Base-by-base conservation (phyloP, 2,888 invertebrate genomes). In the Microctonus hyperodae region DNA sequence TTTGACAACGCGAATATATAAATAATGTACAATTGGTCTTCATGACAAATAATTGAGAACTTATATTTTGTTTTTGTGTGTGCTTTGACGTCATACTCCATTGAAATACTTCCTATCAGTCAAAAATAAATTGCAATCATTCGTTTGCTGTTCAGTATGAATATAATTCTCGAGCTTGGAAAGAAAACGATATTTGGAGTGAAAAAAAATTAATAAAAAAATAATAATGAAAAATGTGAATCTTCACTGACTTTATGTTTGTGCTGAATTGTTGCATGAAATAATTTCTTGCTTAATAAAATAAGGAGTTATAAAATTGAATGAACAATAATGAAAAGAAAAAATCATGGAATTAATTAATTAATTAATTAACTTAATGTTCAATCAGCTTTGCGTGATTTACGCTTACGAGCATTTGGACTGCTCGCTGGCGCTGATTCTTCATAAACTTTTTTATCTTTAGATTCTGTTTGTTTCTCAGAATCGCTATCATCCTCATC, bases 301-400 rank as follows among this genome's bases (percentile, higher is more conserved):
- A 51, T 1, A n/a, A 16, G 16, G 55, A n/a, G n/a, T 16, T 9
- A 7, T 31, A 2, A 31, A 16, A n/a, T 28, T 37, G 22, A 59
- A 60, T n/a, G 28, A n/a, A 33, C n/a, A 55, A 55, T 37, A 23
- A 25, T 40, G n/a, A 31, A 28, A 23, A 35, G 20, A 25, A 48
- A 16, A 59, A 55, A 33, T 23, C 2, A 44, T n/a, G 11, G 48
- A 25, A 23, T 28, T 23, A 48, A 31, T 25, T 28, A 9, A 7
- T 13, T 31, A n/a, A 55, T n/a, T 20, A 11, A n/a, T 13, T 11
- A 33, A n/a, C 50, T 33, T 33, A 37, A 31, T 10, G 25, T 84
- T 68, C 87, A 91, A 82, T 91, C 91, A 58, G 89, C 92, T 85
- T 92, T 92, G 78, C 92, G 87, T 59, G 92, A 86, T 82, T 91